Conservation (phyloP, 1,140 invertebrate genomes). For the Telenomus remus region DNA sequence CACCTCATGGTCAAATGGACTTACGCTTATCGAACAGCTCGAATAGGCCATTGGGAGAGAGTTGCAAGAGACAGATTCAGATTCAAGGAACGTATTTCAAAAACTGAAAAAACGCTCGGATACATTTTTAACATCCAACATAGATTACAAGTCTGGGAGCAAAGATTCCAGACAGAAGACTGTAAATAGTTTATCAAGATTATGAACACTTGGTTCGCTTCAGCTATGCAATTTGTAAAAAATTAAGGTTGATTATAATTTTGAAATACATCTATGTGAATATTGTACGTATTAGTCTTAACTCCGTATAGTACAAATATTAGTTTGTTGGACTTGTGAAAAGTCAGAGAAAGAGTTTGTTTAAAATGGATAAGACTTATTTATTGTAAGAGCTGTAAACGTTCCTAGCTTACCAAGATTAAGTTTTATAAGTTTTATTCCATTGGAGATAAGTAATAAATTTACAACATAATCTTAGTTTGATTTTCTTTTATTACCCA, state of each 20-base stretch:
- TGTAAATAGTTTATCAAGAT: background rate
- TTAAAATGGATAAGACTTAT: no score
- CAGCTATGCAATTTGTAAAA: conserved; percentile 4
- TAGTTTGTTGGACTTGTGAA: no score
- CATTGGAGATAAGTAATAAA: background rate
- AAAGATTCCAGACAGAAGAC: conserved; percentile 69
- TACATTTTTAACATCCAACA: conserved; percentile 75
- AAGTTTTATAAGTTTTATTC: background rate
- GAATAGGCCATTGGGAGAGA: conserved; percentile 81
- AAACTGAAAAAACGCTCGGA: conserved; percentile 70
- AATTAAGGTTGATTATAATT: no score
- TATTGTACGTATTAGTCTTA: no score
- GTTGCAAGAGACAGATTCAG: conserved; percentile 78
- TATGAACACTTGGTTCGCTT: no score
- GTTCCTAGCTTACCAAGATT: background rate
- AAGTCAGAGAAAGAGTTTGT: no score
- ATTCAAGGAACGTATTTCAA: conserved; percentile 76
- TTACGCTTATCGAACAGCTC: conserved; percentile 79
- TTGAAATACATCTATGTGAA: no score
- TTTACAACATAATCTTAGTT: background rate
- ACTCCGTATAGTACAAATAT: no score
- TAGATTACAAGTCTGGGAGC: conserved; percentile 75
- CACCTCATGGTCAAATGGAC: conserved; percentile 80
- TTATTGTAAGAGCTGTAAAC: background rate
- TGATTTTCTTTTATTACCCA: background rate